These are phyloP conservation scores for Anabacerthia variegaticeps DNA, from an alignment of 2,797 vertebrate species.

Conservation along the genomic window DNA sequence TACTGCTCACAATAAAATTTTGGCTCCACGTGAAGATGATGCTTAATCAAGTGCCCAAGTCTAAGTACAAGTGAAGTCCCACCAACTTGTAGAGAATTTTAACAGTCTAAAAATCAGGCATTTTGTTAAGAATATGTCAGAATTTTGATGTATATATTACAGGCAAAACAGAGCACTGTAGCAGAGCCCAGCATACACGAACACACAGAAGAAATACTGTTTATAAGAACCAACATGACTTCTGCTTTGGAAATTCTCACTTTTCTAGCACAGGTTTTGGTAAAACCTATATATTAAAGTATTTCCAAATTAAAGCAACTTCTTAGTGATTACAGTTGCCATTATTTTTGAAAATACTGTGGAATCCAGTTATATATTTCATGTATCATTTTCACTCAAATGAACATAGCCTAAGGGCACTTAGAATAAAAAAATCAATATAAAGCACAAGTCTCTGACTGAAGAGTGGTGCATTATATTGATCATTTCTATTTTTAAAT, in stretches of 20 bases:
- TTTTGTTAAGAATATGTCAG: neutral
- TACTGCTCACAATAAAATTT: neutral
- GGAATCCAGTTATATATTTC: slow-evolving; percentile 50
- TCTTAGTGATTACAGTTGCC: neutral
- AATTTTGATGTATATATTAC: neutral
- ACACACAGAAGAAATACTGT: neutral
- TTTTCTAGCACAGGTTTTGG: neutral
- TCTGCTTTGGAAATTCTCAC: neutral
- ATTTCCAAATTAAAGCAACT: slow-evolving; percentile 40
- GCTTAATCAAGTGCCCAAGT: neutral
- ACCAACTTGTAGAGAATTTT: neutral
- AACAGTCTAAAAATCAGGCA: neutral
- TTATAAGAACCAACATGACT: neutral
- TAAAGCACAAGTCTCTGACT: slow-evolving; percentile 35
- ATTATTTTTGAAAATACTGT: neutral
- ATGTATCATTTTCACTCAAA: slow-evolving; percentile 66
- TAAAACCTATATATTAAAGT: neutral
- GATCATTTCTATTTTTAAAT: slow-evolving; percentile 73
- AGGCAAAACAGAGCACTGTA: neutral
- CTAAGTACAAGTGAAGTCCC: neutral
- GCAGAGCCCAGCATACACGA: neutral
- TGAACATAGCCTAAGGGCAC: slow-evolving; percentile 14
- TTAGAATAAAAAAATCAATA: slow-evolving; percentile 62
- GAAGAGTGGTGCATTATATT: slow-evolving; percentile 38
- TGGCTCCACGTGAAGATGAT: neutral